Evolutionary conservation across 2,113 vertebrate genomes (phyloP), one percentile per base, ranked within the genome.

Genomic region (Okapia johnstoni): DNA sequence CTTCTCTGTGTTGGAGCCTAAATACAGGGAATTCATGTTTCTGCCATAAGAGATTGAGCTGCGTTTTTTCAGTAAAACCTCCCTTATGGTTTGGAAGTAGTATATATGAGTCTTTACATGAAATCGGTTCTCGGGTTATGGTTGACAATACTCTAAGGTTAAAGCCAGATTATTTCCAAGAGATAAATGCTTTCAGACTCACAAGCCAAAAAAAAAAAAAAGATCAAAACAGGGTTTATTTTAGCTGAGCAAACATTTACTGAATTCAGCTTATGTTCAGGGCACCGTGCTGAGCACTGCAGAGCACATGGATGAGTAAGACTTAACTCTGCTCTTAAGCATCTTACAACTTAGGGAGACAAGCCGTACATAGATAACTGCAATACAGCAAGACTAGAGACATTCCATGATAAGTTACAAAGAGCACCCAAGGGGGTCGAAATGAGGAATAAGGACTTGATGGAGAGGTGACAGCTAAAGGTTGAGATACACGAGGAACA

Each of bases 131-230:
- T 90, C n/a, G 5, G 23, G 43, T 57, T 89, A 80, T 91, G 40
- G 60, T 36, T 88, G 79, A 93, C 46, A 43, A 13, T 85, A 73
- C 55, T 79, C 52, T 70, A 46, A 50, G 36, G 54, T 89, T 90
- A 90, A 90, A 85, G 50, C 43, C 84, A 95, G 77, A 90, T 92
- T 85, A 77, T 66, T 95, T 92, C 90, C 30, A 95, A 84, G 40
- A 90, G 55, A 70, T 92, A 96, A 94, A 76, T 88, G n/a, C 60
- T 46, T 63, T 57, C 92, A 77, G 86, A 43, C n/a, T 87, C 92
- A 66, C 3, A 46, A 93, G 66, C 84, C 81, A 92, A 76, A 94
- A 96, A 52, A 28, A 15, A 63, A 66, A 25, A 83, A 55, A 76
- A 85, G 76, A 73, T 90, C 30, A 94, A 85, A 90, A 54, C 26